A percentile compares a stretch with the other conserved stretches of the same genome.
Evolutionary conservation across 2,888 invertebrate species (phyloP).

Genomic region (Lobophora halterata): DNA sequence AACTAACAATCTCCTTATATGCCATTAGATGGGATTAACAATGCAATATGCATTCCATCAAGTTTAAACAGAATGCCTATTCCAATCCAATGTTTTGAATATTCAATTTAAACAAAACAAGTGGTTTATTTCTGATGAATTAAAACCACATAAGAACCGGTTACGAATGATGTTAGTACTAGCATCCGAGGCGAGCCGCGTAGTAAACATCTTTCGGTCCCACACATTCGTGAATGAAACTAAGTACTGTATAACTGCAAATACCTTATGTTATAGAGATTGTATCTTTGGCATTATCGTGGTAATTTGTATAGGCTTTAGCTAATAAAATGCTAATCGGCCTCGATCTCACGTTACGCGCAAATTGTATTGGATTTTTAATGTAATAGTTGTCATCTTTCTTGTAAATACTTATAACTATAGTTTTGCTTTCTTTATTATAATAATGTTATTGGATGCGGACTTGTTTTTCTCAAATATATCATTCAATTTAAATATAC

Average conservation of each 20-base stretch:
- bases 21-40: too few relatives aligned
- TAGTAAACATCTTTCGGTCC: slow-evolving; percentile 24
- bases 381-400: too few relatives aligned
- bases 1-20: too few relatives aligned
- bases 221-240: slow-evolving; percentile 20
- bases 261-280: slow-evolving; percentile 14
- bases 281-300: slow-evolving; percentile 17
- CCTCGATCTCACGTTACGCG: slow-evolving; percentile 20
- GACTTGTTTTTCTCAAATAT: too few relatives aligned
- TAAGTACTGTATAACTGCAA: slow-evolving; percentile 8
- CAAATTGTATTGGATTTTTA: slow-evolving; percentile 23
- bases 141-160: slow-evolving; percentile 16
- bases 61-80: too few relatives aligned
- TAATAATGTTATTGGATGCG: too few relatives aligned
- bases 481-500: too few relatives aligned
- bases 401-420: too few relatives aligned
- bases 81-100: slow-evolving; percentile 10
- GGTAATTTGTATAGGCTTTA: slow-evolving; percentile 21
- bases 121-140: slow-evolving; percentile 20
- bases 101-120: slow-evolving; percentile 16
- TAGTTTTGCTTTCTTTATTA: too few relatives aligned
- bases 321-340: slow-evolving; percentile 29
- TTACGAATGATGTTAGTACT: slow-evolving; percentile 21
- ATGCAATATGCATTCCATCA: too few relatives aligned
- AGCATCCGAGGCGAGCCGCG: slow-evolving; percentile 19